phyloP scores from a whole-genome alignment of 2,113 vertebrate genomes.

The Eublepharis macularius region DNA sequence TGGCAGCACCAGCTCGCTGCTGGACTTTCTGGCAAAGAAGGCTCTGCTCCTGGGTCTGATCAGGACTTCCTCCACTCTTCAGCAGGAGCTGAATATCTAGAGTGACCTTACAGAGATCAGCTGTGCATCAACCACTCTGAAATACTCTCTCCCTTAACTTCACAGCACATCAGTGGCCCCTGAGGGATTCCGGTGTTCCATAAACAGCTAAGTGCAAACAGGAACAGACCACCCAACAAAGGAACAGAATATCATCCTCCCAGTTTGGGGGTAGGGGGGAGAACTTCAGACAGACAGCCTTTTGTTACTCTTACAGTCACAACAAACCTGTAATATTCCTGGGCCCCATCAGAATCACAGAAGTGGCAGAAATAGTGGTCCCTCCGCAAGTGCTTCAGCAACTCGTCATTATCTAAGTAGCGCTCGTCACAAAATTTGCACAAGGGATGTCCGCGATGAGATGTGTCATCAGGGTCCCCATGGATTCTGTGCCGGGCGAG shows the following conservation, averaged over 20 bases:
- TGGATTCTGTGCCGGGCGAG: conserved; percentile 92
- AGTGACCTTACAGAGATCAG: no score
- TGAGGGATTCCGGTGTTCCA: background rate
- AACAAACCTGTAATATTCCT: conserved; percentile 94
- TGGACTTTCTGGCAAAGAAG: background rate
- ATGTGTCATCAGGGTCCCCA: conserved; percentile 94
- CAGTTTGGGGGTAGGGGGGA: no score
- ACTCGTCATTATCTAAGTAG: conserved; percentile 95
- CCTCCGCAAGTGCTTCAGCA: conserved; percentile 91
- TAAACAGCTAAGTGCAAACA: no score
- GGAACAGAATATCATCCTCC: background rate
- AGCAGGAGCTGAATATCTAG: background rate
- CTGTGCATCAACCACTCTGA: background rate
- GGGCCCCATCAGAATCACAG: conserved; percentile 94
- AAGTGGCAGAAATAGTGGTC: conserved; percentile 99
- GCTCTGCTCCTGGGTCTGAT: background rate
- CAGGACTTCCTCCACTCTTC: background rate
- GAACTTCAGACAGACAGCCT: no score
- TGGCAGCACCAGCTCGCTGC: background rate
- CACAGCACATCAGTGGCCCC: background rate
- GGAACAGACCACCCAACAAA: no score
- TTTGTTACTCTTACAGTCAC: background rate
- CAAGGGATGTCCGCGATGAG: conserved; percentile 94
- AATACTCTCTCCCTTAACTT: background rate
- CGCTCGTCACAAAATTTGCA: conserved; percentile 98